A percentile compares a stretch with the other conserved stretches of the same genome.
Conservation (phyloP, 37 sponge, comb jelly and placozoan genomes). For the Dysidea cf. avara region DNA sequence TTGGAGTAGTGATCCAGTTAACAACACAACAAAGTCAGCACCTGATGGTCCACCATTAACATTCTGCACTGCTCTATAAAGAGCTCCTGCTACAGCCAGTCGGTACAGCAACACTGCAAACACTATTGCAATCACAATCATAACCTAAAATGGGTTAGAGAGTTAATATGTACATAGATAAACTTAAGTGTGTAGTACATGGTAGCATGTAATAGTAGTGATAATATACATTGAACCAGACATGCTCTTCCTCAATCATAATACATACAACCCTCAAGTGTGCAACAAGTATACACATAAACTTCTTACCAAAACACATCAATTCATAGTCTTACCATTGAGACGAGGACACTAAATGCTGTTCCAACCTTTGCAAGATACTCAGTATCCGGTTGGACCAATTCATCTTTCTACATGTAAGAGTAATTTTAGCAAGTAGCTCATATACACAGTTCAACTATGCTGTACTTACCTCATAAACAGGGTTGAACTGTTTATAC, state of each 20-base stretch:
- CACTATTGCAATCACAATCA: constrained; percentile 67
- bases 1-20: constrained; percentile 66
- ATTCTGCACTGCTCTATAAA: constrained; percentile 25
- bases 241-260: no score
- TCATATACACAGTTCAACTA: no score
- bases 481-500: constrained; percentile 57
- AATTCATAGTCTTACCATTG: constrained; percentile 86
- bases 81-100: constrained; percentile 32
- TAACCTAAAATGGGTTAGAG: constrained; percentile 22
- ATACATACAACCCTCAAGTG: no score
- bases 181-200: no score
- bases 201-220: no score
- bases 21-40: constrained; percentile 17
- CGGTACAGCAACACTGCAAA: constrained; percentile 71
- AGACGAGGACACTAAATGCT: constrained; percentile 61
- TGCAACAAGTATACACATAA: no score
- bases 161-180: background rate
- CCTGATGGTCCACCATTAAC: constrained; percentile 18
- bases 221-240: no score
- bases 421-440: no score
- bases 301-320: no score
- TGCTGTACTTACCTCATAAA: constrained; percentile 19
- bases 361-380: constrained; percentile 56
- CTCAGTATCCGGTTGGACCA: constrained; percentile 66
- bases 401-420: constrained; percentile 55